Percentiles rank a stretch among this genome's conserved stretches.
Evolutionary conservation across 2,113 vertebrate species (phyloP).

Genomic region (Menidia beryllina): DNA sequence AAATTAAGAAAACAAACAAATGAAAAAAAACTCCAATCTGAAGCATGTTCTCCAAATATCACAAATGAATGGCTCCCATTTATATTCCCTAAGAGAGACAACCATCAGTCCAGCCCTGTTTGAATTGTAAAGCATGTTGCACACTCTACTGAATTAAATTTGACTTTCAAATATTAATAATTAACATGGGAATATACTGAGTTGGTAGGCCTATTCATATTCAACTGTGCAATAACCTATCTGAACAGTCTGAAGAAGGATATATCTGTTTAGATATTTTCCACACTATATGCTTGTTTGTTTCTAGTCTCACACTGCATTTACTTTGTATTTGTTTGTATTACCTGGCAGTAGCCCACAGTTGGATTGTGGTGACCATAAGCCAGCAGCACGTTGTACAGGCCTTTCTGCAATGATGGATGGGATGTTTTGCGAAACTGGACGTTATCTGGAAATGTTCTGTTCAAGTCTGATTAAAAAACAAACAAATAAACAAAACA

Average conservation of each 20-base stretch:
- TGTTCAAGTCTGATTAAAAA: constrained; percentile 88
- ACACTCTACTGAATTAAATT: constrained; percentile 15
- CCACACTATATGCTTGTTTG: neutral
- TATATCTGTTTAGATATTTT: neutral
- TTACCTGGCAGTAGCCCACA: constrained; percentile 98
- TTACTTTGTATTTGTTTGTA: neutral
- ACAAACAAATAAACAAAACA: neutral
- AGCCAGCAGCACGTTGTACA: constrained; percentile 91
- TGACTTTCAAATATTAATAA: constrained; percentile 50
- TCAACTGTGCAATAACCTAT: no score
- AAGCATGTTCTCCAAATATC: neutral
- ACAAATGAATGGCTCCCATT: neutral
- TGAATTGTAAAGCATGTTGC: constrained; percentile 42
- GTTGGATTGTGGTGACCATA: constrained; percentile 90
- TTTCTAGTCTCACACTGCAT: neutral
- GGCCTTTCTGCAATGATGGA: constrained; percentile 86
- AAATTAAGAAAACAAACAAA: neutral
- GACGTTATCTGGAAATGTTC: constrained; percentile 97
- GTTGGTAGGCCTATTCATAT: neutral
- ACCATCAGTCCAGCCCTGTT: constrained; percentile 15
- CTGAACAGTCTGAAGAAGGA: no score
- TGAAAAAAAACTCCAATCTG: neutral
- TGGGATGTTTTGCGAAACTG: constrained; percentile 87
- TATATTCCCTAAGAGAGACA: neutral
- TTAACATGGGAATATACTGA: neutral